These are phyloP conservation scores for Alentia gelatinosa DNA, from an alignment of 2,888 invertebrate species.

Conservation along the genomic window DNA sequence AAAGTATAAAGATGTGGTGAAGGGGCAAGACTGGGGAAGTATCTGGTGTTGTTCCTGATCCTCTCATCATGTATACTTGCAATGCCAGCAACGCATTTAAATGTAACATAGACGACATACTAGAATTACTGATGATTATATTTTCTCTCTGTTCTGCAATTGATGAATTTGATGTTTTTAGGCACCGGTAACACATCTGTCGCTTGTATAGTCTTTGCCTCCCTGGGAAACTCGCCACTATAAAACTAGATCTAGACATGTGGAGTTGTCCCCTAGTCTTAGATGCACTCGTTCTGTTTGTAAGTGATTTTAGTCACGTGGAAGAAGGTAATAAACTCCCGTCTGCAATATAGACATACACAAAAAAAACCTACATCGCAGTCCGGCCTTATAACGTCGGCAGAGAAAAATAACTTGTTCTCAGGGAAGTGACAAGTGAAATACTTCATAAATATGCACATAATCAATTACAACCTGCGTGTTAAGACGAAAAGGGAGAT, in stretches of 20 bases:
- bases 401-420: neutral
- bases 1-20: neutral
- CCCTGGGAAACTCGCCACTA: neutral
- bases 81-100: slow-evolving; percentile 51
- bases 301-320: neutral
- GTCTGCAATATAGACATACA: neutral
- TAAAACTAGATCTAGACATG: neutral
- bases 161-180: neutral
- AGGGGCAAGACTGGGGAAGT: neutral
- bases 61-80: neutral
- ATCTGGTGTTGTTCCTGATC: neutral
- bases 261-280: slow-evolving; percentile 3
- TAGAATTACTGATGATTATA: neutral
- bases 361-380: neutral
- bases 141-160: neutral
- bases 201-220: neutral
- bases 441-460: neutral
- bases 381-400: neutral
- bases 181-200: neutral
- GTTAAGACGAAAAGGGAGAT: neutral
- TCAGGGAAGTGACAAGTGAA: slow-evolving; percentile 37
- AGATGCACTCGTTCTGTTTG: neutral
- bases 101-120: slow-evolving; percentile 37
- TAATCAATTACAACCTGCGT: neutral
- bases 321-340: slow-evolving; percentile 8